phyloP scores from a whole-genome alignment of 2,888 invertebrate genomes.

The Caenorhabditis drosophilae region DNA sequence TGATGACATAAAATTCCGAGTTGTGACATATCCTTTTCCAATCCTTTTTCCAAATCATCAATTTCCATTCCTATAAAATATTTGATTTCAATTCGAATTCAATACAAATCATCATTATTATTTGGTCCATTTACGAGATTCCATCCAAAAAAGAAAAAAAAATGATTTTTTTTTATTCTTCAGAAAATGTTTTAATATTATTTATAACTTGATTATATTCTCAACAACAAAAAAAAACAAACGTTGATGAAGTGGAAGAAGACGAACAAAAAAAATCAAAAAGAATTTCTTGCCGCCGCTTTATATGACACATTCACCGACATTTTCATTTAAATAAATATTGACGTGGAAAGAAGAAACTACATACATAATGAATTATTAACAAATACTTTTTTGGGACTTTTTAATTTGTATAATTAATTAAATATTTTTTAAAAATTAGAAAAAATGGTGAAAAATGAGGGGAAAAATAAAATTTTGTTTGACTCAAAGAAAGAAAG shows the following conservation, averaged over 20 bases:
- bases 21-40: conserved; percentile 43
- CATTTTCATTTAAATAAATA: no score
- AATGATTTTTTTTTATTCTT: no score
- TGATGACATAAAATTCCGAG: conserved; percentile 50
- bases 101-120: no score
- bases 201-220: neutral
- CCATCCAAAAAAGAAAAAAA: no score
- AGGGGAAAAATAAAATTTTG: neutral
- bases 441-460: neutral
- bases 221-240: neutral
- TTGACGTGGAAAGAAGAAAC: no score
- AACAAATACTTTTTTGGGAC: no score
- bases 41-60: conserved; percentile 33
- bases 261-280: neutral
- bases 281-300: neutral
- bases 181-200: conserved; percentile 8
- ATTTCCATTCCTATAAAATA: conserved; percentile 21
- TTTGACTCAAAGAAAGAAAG: neutral
- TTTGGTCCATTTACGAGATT: no score
- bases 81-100: no score
- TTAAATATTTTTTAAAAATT: neutral
- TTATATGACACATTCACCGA: neutral
- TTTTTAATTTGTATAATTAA: neutral
- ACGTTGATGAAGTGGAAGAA: neutral
- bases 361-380: no score